Base-by-base conservation (phyloP, 2,113 vertebrate species). In the Callaeas wilsoni region DNA sequence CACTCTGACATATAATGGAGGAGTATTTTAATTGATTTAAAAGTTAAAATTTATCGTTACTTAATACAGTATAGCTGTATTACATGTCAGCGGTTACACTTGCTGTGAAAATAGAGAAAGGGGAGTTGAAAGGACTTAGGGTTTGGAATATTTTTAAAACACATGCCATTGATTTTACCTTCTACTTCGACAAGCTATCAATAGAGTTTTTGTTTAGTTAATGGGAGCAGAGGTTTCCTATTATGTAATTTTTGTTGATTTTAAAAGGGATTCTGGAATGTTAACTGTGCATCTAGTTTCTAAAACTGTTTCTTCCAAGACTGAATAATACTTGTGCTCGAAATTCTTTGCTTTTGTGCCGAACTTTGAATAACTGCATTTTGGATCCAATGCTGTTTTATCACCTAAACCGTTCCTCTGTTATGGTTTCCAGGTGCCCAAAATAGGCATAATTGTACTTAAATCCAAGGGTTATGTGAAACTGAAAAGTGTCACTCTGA, bases 21-120 rank as follows among this genome's bases (percentile, higher is more conserved):
- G 81, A 52, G 68, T 94, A 82, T 96, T 94, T 95, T 95, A 96
- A 97, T 97, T 94, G 76, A 93, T 95, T 93, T 90, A 80, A 92
- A 94, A 97, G 92, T 90, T 94, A 71, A 94, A 91, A 84, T 91
- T 85, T 90, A 78, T 68, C 77, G 90, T 94, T 93, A 87, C 79
- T 94, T 93, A 95, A 85, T 96, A 73, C 60, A 68, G 32, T 82
- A 33, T 84, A 89, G 81, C 83, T 89, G 70, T 90, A 77, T 86
- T 96, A 55, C 47, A 23, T 90, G 90, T 94, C 88, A 92, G 80
- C 0, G 0, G 84, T 94, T 96, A 47, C 13, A n/a, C 77, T 92
- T 93, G 76, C 85, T 92, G 73, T 89, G 76, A 90, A 93, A 95
- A 59, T 70, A 67, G 67, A 59, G 41, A 85, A 94, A 81, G 39